Conservation (phyloP, 1,140 invertebrate species). For the Streblospio benedicti region DNA sequence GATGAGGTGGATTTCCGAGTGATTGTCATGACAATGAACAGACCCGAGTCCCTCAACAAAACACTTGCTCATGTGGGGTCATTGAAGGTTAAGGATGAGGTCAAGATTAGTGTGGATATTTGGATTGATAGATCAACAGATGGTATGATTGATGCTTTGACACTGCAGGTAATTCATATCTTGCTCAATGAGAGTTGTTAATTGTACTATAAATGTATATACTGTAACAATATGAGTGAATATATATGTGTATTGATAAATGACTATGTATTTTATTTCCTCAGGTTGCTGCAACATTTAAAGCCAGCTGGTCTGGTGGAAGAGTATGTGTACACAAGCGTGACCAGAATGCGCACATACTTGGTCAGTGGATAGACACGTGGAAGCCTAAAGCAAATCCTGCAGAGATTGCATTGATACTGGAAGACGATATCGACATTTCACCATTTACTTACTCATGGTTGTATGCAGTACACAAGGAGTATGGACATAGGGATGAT, state of each 20-base stretch:
- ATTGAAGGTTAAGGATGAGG: conserved; percentile 1
- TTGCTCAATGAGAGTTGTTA: no score
- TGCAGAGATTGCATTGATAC: conserved; percentile 30
- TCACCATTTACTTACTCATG: conserved; percentile 31
- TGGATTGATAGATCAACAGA: neutral
- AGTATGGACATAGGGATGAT: conserved; percentile 22
- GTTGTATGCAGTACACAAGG: conserved; percentile 29
- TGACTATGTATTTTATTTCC: no score
- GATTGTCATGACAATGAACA: neutral
- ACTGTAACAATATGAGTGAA: no score
- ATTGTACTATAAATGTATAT: no score
- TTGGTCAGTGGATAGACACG: conserved; percentile 33
- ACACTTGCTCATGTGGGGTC: neutral
- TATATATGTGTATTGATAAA: no score
- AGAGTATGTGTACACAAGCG: conserved; percentile 23
- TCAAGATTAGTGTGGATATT: neutral
- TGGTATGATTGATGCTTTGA: neutral
- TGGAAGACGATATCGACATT: conserved; percentile 35
- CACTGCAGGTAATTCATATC: no score
- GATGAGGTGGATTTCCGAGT: neutral
- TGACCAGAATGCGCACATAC: conserved; percentile 26
- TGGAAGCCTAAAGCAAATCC: conserved; percentile 23
- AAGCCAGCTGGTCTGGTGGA: conserved; percentile 26
- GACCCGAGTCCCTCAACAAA: conserved; percentile 1
- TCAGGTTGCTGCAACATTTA: no score